These are phyloP conservation scores for Poeciliopsis paucimaculata DNA, from an alignment of 2,797 vertebrate genomes.

Conservation along the genomic window DNA sequence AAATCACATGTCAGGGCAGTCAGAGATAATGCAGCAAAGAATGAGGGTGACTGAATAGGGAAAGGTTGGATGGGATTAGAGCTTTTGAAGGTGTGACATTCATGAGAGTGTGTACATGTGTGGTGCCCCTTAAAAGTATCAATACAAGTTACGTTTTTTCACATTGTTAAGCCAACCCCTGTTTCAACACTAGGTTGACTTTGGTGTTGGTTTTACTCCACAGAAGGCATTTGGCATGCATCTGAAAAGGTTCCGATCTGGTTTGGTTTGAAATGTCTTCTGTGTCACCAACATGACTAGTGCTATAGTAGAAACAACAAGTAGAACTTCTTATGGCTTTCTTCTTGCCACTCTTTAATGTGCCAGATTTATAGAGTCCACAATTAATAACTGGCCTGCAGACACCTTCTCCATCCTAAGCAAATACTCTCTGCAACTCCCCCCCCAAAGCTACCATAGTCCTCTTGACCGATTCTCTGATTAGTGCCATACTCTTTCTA, in stretches of 20 bases:
- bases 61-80: conserved; percentile 15
- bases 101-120: conserved; percentile 18
- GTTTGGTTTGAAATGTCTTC: not conserved
- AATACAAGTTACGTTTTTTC: not conserved
- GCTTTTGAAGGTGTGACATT: conserved; percentile 50
- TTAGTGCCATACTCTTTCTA: not conserved
- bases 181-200: not conserved
- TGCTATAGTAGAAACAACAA: no score
- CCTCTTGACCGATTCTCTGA: not conserved
- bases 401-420: not conserved
- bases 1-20: conserved; percentile 26
- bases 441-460: not conserved
- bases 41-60: conserved; percentile 35
- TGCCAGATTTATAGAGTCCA: not conserved
- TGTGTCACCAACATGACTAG: no score
- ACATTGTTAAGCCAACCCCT: not conserved
- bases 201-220: not conserved
- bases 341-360: not conserved
- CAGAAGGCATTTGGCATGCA: not conserved
- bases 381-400: not conserved
- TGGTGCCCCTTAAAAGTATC: no score
- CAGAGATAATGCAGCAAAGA: conserved; percentile 32
- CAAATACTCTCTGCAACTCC: not conserved
- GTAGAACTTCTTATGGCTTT: not conserved
- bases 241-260: not conserved